Base-by-base conservation (phyloP, 2,113 vertebrate genomes). In the Loxodonta africana region DNA sequence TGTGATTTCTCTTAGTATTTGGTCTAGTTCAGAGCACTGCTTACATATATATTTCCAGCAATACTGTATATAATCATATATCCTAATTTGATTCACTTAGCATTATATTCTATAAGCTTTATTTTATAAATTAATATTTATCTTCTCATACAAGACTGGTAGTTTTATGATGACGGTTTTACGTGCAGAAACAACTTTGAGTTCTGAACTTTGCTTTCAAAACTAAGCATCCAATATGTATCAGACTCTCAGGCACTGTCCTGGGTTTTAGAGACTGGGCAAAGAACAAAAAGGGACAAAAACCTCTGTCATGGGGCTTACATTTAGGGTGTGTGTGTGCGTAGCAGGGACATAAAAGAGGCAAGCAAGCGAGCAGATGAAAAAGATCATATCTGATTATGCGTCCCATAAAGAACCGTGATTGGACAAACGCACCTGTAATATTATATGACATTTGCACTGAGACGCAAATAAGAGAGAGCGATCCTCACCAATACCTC, bases 41-140 rank as follows among this genome's bases (percentile, higher is more conserved):
- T 84, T 67, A 25, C 8, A 41, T 60, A 26, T 25, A 14, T 41
- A 80, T 94, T 90, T 83, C n/a, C 3, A 83, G 37, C 2, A 4
- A 4, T 30, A 81, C 46, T 30, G 9, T 21, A 44, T 17, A 63
- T 78, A 93, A 80, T 80, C 77, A 62, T 92, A 17, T 44, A 60
- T 7, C 25, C 0, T n/a, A 15, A 11, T 78, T 51, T 78, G 5
- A 78, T 30, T 46, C 17, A 53, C 37, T 91, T 71, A 57, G 25
- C 15, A 88, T 90, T 83, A 37, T 4, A 46, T 73, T 20, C 71
- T 80, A 7, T 63, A 80, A 62, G 11, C 1, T 89, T 94, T 60
- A 84, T 65, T 83, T 33, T 69, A 53, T 30, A 89, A 74, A 30
- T 37, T 60, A 80, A 74, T 83, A 62, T 85, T 93, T 90, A 76